Evolutionary conservation across 2,113 vertebrate species (phyloP).

Genomic region (Phalacrocorax carbo): DNA sequence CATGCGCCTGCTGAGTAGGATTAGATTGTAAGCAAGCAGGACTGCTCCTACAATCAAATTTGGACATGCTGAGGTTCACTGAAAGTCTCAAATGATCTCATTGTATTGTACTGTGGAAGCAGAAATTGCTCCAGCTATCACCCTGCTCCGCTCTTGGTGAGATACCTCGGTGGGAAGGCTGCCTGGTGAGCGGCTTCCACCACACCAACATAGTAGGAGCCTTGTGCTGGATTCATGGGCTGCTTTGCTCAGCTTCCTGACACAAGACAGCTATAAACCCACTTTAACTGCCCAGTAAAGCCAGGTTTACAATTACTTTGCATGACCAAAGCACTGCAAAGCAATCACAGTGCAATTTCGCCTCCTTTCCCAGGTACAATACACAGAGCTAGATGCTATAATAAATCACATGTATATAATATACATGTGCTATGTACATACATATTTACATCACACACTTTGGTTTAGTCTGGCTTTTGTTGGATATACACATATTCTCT

Average conservation of each 20-base stretch:
- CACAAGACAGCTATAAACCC: conserved; percentile 4
- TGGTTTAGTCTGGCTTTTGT: not conserved
- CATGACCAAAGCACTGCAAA: not conserved
- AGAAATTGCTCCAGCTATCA: not conserved
- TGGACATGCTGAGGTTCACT: not conserved
- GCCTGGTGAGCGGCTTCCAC: not conserved
- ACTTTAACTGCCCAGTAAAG: not conserved
- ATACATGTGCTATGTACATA: not conserved
- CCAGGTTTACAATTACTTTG: not conserved
- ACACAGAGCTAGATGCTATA: not conserved
- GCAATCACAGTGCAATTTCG: not conserved
- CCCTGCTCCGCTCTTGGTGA: not conserved
- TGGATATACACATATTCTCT: not conserved
- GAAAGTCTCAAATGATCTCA: not conserved
- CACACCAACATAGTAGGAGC: not conserved
- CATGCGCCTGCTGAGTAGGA: not conserved
- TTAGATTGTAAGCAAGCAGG: not conserved
- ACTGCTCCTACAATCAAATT: not conserved
- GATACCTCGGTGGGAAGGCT: not conserved
- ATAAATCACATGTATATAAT: not conserved
- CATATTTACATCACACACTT: not conserved
- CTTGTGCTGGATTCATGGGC: not conserved
- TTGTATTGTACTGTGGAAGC: not conserved
- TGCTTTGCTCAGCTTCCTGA: not conserved
- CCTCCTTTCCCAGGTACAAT: not conserved